Conservation (phyloP, 2,888 invertebrate genomes). For the Gerris lacustris region DNA sequence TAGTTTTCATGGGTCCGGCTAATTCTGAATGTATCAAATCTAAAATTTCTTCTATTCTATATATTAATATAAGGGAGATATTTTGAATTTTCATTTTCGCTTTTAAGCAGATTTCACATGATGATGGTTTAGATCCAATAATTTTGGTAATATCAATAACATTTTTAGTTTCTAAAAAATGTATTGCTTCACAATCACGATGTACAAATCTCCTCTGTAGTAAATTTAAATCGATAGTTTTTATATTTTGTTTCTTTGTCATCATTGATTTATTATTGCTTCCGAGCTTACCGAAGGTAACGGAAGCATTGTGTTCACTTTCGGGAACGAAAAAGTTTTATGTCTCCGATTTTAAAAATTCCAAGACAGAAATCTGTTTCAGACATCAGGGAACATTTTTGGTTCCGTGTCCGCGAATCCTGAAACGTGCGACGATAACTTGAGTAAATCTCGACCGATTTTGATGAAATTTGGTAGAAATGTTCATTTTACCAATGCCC, state of each 20-base stretch:
- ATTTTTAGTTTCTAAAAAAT: neutral
- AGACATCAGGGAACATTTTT: too few species aligned
- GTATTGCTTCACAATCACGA: neutral
- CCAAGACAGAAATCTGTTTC: too few species aligned
- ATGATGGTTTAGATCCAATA: neutral
- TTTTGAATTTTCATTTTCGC: neutral
- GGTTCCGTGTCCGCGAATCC: too few species aligned
- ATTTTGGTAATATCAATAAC: too few species aligned
- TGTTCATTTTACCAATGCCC: too few species aligned
- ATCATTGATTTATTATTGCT: neutral
- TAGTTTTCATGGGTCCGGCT: neutral
- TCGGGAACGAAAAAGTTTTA: too few species aligned
- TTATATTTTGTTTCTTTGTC: neutral
- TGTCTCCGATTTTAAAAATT: too few species aligned
- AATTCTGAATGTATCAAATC: neutral
- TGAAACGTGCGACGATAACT: too few species aligned
- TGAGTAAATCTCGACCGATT: too few species aligned
- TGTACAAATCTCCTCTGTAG: neutral
- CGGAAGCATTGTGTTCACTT: too few species aligned
- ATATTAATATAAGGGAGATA: neutral
- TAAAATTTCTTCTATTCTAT: neutral
- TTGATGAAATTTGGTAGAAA: too few species aligned
- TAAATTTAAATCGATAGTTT: slow-evolving; percentile 1
- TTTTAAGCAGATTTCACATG: neutral
- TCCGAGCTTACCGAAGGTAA: too few species aligned